These are phyloP conservation scores for Hydrozoanthus tunicans DNA, from an alignment of 64 coral and sea anemone species.

Conservation along the genomic window DNA sequence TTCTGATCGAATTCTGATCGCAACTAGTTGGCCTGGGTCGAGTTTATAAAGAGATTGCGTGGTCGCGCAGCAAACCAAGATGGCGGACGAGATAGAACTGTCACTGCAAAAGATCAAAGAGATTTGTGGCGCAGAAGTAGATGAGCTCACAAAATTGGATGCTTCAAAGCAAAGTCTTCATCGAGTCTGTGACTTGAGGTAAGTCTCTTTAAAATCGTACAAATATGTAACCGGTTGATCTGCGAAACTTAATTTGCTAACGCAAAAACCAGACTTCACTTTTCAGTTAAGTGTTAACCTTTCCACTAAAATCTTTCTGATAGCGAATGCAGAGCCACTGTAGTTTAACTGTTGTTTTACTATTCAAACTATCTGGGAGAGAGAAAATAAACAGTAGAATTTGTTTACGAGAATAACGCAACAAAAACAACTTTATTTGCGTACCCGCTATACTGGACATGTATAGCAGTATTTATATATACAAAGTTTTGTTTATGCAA, in stretches of 20 bases:
- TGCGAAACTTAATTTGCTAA: not conserved
- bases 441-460: too few species aligned
- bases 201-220: not conserved
- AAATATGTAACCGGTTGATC: not conserved
- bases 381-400: too few species aligned
- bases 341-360: too few species aligned
- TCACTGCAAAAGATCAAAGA: conserved; percentile 5
- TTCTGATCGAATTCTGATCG: too few species aligned
- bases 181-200: conserved; percentile 41
- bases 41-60: not conserved
- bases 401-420: too few species aligned
- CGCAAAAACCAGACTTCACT: not conserved
- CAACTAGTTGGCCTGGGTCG: not conserved
- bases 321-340: not conserved
- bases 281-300: not conserved
- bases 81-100: conserved; percentile 41
- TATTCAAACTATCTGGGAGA: too few species aligned
- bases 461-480: too few species aligned
- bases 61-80: conserved; percentile 26
- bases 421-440: too few species aligned
- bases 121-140: not conserved
- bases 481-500: too few species aligned
- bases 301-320: not conserved
- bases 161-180: conserved; percentile 35
- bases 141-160: conserved; percentile 17